Conservation (phyloP, 2,888 invertebrate genomes). For the Melanargia galathea region DNA sequence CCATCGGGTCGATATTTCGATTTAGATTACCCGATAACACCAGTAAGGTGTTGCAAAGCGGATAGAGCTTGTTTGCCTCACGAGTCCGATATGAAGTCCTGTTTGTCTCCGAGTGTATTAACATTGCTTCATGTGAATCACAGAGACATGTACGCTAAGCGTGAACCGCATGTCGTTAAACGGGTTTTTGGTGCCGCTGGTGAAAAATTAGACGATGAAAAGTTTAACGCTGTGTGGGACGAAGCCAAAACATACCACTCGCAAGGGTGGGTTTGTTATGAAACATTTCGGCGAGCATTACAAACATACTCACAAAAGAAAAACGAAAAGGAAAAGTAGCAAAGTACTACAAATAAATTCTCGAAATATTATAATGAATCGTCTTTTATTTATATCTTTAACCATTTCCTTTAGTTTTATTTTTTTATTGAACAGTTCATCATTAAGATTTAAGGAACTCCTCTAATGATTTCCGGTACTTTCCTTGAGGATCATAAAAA, state of each 20-base stretch:
- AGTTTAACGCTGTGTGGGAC: conserved; percentile 76
- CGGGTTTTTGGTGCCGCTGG: conserved; percentile 79
- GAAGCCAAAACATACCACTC: conserved; percentile 75
- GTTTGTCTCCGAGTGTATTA: conserved; percentile 61
- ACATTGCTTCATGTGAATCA: conserved; percentile 62
- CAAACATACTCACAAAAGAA: conserved; percentile 41
- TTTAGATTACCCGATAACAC: conserved; percentile 63
- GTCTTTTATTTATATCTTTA: background rate
- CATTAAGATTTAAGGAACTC: conserved; percentile 56
- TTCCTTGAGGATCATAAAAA: conserved; percentile 83
- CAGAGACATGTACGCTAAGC: conserved; percentile 66
- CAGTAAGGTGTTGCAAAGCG: conserved; percentile 55
- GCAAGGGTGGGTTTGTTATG: conserved; percentile 78
- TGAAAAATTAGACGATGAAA: conserved; percentile 72
- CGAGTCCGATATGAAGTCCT: conserved; percentile 63
- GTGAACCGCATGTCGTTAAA: conserved; percentile 60
- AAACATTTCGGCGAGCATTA: conserved; percentile 72
- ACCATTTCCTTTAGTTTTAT: background rate
- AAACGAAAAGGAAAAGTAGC: conserved; percentile 29
- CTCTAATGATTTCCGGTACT: conserved; percentile 72
- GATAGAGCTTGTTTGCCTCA: conserved; percentile 59
- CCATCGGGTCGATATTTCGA: conserved; percentile 73
- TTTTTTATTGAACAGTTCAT: background rate
- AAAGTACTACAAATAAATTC: conserved; percentile 3
- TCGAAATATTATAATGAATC: background rate